These are phyloP conservation scores for Portevinia maculata DNA, from an alignment of 2,888 invertebrate genomes.

Conservation along the genomic window DNA sequence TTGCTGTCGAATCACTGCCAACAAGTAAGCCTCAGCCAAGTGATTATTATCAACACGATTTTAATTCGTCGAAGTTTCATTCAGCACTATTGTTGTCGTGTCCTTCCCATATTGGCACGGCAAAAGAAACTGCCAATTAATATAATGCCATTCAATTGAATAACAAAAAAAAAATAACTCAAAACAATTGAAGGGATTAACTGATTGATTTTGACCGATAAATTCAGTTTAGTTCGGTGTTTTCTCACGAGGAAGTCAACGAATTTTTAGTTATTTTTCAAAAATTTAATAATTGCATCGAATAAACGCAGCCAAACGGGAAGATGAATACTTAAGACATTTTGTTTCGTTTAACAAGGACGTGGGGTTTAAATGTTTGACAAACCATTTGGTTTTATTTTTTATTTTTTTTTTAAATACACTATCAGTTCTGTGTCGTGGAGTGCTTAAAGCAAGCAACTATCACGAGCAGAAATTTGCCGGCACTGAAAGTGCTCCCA, in stretches of 20 bases:
- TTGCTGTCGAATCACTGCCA: slow-evolving; percentile 23
- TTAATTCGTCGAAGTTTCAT: slow-evolving; percentile 49
- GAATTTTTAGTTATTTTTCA: slow-evolving; percentile 7
- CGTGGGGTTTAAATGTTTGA: not conserved
- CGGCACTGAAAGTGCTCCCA: no score
- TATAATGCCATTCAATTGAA: slow-evolving; percentile 20
- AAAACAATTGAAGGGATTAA: slow-evolving; percentile 50
- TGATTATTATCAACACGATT: slow-evolving; percentile 1
- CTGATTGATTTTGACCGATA: slow-evolving; percentile 53
- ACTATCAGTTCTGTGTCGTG: no score
- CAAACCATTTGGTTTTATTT: not conserved
- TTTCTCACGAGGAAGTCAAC: slow-evolving; percentile 70
- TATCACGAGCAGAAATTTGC: no score
- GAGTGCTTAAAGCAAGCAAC: no score
- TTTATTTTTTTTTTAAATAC: not conserved
- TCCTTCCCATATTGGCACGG: slow-evolving; percentile 33
- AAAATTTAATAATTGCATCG: slow-evolving; percentile 10
- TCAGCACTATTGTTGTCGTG: not conserved
- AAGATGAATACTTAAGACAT: slow-evolving; percentile 49
- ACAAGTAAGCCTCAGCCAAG: slow-evolving; percentile 15
- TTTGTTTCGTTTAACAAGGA: slow-evolving; percentile 55
- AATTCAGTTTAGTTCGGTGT: slow-evolving; percentile 70
- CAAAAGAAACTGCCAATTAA: slow-evolving; percentile 25
- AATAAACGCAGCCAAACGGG: slow-evolving; percentile 21
- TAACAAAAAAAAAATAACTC: slow-evolving; percentile 30